Conservation (phyloP, 2,888 invertebrate genomes). For the Lamellibrachia satsuma region DNA sequence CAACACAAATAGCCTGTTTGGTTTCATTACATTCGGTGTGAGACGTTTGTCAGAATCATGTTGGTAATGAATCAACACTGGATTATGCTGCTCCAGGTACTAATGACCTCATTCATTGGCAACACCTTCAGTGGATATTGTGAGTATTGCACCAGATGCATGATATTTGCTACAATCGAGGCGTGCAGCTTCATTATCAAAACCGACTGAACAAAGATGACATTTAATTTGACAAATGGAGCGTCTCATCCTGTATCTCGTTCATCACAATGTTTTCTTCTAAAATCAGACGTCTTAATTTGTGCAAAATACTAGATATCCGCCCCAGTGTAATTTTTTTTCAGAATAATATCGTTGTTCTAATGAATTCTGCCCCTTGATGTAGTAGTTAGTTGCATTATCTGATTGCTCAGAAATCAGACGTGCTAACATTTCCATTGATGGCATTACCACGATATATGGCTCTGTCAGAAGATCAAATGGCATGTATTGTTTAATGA, state of each 20-base stretch:
- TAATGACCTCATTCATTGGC: not conserved
- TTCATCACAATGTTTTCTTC: not conserved
- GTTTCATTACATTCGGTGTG: slow-evolving; percentile 1
- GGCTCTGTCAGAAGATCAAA: not conserved
- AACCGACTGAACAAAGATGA: not conserved
- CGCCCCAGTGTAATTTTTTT: not conserved
- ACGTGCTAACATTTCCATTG: not conserved
- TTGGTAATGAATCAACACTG: not conserved
- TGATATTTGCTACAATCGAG: not conserved
- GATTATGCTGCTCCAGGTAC: not conserved
- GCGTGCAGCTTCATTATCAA: not conserved
- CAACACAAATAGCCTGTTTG: not conserved
- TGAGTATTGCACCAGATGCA: not conserved
- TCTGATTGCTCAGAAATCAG: not conserved
- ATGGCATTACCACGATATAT: not conserved
- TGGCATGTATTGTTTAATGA: not conserved
- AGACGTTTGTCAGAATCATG: not conserved
- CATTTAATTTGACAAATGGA: not conserved
- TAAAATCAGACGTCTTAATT: not conserved
- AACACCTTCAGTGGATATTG: not conserved
- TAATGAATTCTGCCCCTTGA: not conserved
- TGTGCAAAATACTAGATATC: slow-evolving; percentile 5
- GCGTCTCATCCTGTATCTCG: not conserved
- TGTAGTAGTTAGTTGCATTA: not conserved
- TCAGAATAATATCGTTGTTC: not conserved